Evolutionary conservation across 2,113 vertebrate species (phyloP), one percentile per base, ranked within the genome.

Genomic region (Chrysemys picta): DNA sequence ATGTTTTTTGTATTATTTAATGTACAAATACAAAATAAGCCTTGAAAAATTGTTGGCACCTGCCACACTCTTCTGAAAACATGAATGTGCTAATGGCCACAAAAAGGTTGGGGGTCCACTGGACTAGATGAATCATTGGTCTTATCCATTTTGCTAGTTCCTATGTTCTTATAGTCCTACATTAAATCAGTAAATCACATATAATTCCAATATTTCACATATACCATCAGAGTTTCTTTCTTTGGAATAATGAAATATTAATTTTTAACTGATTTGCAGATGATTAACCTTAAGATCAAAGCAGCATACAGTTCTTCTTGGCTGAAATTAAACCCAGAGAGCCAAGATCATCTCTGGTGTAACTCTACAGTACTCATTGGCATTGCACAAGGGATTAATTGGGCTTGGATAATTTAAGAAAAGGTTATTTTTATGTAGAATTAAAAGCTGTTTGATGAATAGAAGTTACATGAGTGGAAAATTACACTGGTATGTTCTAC

Each of bases 241-340:
- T 53, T 87, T 88, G 76, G n/a, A 35, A 80, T 91, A 93, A 89
- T 38, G 75, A 90, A 96, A 87, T 62, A 69, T 90, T 79, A 5
- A 87, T 94, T 97, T 97, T 97, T 94, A 93, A 86, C 90, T 96
- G 65, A 80, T 57, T 94, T 96, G 89, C 76, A 94, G 90, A 86
- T 97, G 84, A 96, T 88, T 96, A 94, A 96, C 91, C 83, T 89
- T 45, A 13, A 78, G 79, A 95, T 95, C 91, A 96, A 91, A 94
- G 84, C 50, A 83, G n/a, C 75, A 56, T 1, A 10, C 81, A 78
- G 49, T 90, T 93, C 69, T 87, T 86, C 75, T 88, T 94, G 65
- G 83, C 45, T 47, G 92, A 96, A 94, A 94, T 82, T 89, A 56
- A 83, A 50, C 49, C 80, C 25, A 3, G 83, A 82, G 45, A 57